Evolutionary conservation across 1,140 invertebrate species (phyloP).

Genomic region (Zaprionus davidi): DNA sequence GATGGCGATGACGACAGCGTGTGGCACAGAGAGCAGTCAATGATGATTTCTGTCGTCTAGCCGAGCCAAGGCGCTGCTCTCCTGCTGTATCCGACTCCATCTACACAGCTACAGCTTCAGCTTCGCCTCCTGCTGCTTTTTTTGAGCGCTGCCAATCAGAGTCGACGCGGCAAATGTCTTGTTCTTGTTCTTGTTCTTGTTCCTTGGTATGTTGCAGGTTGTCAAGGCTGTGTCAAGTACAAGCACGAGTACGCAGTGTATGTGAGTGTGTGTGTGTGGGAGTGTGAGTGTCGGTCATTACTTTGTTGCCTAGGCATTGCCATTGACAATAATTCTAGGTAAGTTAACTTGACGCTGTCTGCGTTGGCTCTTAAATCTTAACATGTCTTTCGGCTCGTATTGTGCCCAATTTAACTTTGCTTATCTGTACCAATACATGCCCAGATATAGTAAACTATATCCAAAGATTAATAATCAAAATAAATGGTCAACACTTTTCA

Average conservation of each 20-base stretch:
- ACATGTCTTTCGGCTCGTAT: constrained; percentile 17
- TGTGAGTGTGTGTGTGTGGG: constrained; percentile 25
- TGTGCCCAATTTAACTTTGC: constrained; percentile 16
- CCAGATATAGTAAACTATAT: not conserved
- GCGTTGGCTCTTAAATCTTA: constrained; percentile 45
- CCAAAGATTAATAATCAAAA: not conserved
- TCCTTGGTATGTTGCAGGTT: constrained; percentile 74
- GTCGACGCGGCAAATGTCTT: constrained; percentile 73
- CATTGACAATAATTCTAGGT: constrained; percentile 70
- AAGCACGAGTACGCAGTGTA: constrained; percentile 30
- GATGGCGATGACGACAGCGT: constrained; percentile 65
- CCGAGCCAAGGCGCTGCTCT: not conserved
- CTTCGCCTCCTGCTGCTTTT: constrained; percentile 1
- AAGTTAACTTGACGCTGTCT: constrained; percentile 58
- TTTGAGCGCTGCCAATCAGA: constrained; percentile 71
- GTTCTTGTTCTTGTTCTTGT: constrained; percentile 76
- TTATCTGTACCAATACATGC: not conserved
- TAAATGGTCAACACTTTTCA: not conserved
- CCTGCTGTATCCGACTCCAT: not conserved
- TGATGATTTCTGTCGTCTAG: constrained; percentile 42
- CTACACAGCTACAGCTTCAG: not conserved
- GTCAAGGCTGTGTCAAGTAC: constrained; percentile 67
- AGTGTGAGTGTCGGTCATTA: constrained; percentile 61
- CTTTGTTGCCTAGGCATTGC: constrained; percentile 77
- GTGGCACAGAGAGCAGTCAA: constrained; percentile 36